Base-by-base conservation (phyloP, 2,888 invertebrate species). In the Stenolophus ochropezus region DNA sequence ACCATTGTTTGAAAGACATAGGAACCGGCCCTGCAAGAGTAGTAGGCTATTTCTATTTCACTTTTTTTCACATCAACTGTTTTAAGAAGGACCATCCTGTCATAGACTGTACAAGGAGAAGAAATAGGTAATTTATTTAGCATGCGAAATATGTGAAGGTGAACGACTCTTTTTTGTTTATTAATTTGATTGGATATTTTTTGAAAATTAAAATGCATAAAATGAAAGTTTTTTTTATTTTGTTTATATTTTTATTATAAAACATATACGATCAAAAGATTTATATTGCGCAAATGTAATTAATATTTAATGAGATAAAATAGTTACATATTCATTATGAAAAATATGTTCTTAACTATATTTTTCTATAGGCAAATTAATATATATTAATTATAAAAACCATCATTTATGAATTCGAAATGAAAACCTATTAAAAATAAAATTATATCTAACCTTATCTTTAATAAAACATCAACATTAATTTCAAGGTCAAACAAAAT, bases 41-140 rank as follows among this genome's bases (percentile, higher is more conserved):
- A 87, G 92, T 94, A 58, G 94, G 94, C 0, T 89, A 91, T 23
- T 93, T 94, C 0, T 96, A 94, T 89, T 96, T 96, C 89, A 94
- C 94, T 85, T 90, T 95, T 83, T 89, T 95, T 53, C 91, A 93
- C 0, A 94, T 94, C 0, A 92, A 94, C 87, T 96, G 95, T 88
- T 95, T 94, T 88, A 89, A 91, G 11, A 88, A 91, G 78, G 90
- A 92, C 0, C 91, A 91, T 84, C 92, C 92, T 0, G 91, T 91
- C 53, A 89, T 90, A 83, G 89, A 88, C 75, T 92, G 92, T 83
- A 85, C 86, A 4, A 87, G 89, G 83, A 87, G 87, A 61, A 90
- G 90, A 71, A 87, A 87, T 23, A 89, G 89, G 89, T 89, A 83
- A 83, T 82, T 82, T 14, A 49, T 49, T 49, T 49, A 49, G n/a